phyloP scores from a whole-genome alignment of 2,113 vertebrate genomes.

The Notarius quadriscutis region DNA sequence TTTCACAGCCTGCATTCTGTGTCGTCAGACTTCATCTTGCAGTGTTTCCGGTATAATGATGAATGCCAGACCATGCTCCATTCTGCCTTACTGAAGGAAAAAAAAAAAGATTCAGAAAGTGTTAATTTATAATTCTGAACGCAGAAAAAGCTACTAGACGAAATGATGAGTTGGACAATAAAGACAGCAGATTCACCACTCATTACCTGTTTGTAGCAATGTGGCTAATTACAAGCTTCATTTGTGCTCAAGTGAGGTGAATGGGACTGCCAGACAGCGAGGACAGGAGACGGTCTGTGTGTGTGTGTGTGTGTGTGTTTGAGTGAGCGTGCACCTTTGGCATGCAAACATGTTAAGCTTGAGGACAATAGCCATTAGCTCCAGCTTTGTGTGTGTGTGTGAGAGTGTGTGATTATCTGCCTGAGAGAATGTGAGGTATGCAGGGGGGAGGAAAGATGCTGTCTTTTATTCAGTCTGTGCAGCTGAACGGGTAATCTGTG shows the following conservation, averaged over 20 bases:
- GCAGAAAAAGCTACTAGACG: neutral
- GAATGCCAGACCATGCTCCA: neutral
- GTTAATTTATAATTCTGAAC: neutral
- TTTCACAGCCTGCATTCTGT: neutral
- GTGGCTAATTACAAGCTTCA: neutral
- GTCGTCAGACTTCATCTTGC: neutral
- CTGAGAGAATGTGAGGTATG: conserved; percentile 71
- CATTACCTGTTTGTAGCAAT: neutral
- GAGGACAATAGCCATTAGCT: conserved; percentile 64
- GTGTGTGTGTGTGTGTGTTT: neutral
- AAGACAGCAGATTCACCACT: neutral
- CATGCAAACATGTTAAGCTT: conserved; percentile 59
- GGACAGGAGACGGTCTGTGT: neutral
- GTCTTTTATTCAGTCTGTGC: conserved; percentile 42
- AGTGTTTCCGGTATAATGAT: neutral
- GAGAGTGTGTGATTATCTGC: conserved; percentile 58
- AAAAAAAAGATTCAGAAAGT: neutral
- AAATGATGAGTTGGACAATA: neutral
- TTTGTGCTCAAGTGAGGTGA: neutral
- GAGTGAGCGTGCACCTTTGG: conserved; percentile 47
- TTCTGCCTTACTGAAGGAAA: neutral
- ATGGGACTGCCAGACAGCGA: neutral
- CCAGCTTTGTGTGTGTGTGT: conserved; percentile 57
- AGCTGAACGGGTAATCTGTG: neutral
- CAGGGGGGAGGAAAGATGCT: conserved; percentile 57